phyloP scores from a whole-genome alignment of 1,140 invertebrate genomes.

The Nasonia giraulti region DNA sequence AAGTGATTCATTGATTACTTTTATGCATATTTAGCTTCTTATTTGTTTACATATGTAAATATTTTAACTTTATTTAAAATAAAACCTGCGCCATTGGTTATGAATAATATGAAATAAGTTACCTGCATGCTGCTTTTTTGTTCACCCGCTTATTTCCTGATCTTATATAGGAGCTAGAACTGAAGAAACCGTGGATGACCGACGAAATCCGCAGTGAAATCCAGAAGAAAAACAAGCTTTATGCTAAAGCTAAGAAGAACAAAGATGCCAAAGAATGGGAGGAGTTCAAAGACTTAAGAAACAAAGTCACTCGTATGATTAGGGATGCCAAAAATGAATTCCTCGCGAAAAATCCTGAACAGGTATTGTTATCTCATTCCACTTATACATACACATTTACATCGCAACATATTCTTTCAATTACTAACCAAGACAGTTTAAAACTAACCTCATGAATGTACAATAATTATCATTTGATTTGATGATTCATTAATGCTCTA shows the following conservation, averaged over 20 bases:
- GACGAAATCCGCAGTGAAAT: slow-evolving; percentile 76
- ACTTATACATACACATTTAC: background rate
- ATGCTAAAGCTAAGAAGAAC: slow-evolving; percentile 74
- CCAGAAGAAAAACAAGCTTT: slow-evolving; percentile 75
- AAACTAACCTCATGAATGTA: background rate
- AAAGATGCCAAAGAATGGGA: slow-evolving; percentile 74
- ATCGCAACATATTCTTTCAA: background rate
- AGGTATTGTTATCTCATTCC: slow-evolving; percentile 65
- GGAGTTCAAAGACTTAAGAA: slow-evolving; percentile 75
- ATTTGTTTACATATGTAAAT: background rate
- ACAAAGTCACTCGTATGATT: slow-evolving; percentile 75
- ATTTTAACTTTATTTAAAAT: background rate
- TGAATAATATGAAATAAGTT: background rate
- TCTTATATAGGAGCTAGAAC: slow-evolving; percentile 68
- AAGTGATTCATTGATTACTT: background rate
- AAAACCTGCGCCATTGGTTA: background rate
- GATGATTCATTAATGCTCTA: background rate
- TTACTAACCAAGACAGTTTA: background rate
- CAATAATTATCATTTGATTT: background rate
- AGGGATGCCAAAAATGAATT: slow-evolving; percentile 75
- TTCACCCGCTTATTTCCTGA: slow-evolving; percentile 46
- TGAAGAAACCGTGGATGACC: slow-evolving; percentile 76
- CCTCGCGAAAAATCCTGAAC: slow-evolving; percentile 73
- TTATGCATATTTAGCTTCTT: background rate
- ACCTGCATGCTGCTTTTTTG: slow-evolving; percentile 46